Evolutionary conservation across 2,888 invertebrate genomes (phyloP).

Genomic region (Torymus tubicola): DNA sequence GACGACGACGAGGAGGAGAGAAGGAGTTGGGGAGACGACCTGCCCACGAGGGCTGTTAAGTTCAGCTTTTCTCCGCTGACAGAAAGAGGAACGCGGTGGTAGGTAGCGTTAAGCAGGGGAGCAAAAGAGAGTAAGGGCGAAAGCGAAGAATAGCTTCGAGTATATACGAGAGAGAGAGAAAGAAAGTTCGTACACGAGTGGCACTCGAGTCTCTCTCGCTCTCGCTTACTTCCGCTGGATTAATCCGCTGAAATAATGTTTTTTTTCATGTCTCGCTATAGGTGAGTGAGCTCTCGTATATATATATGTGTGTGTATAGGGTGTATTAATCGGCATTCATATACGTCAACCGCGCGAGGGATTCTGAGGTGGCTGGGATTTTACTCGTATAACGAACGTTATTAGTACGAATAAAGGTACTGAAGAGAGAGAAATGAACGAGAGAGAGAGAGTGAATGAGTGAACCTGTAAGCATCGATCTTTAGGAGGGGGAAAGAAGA

Average conservation of each 20-base stretch:
- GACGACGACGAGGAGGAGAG: not conserved
- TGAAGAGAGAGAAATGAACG: not conserved
- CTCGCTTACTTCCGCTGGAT: not conserved
- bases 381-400: conserved; percentile 25
- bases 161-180: conserved; percentile 5
- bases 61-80: conserved; percentile 60
- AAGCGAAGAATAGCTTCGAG: conserved; percentile 31
- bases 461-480: conserved; percentile 24
- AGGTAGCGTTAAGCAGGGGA: conserved; percentile 23
- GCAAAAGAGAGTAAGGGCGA: not conserved
- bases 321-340: conserved; percentile 43
- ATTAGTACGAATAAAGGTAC: conserved; percentile 33
- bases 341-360: not conserved
- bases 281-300: not conserved
- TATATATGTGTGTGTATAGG: not conserved
- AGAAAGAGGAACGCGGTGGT: conserved; percentile 48
- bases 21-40: not conserved
- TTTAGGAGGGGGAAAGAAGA: not conserved
- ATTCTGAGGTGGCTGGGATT: not conserved
- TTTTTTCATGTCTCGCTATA: conserved; percentile 10
- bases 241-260: conserved; percentile 41
- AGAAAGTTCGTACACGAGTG: conserved; percentile 31
- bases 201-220: conserved; percentile 19
- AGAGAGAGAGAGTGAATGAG: too few species aligned
- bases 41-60: conserved; percentile 60